phyloP scores from a whole-genome alignment of 2,888 invertebrate genomes.

The Julus scandinavius region DNA sequence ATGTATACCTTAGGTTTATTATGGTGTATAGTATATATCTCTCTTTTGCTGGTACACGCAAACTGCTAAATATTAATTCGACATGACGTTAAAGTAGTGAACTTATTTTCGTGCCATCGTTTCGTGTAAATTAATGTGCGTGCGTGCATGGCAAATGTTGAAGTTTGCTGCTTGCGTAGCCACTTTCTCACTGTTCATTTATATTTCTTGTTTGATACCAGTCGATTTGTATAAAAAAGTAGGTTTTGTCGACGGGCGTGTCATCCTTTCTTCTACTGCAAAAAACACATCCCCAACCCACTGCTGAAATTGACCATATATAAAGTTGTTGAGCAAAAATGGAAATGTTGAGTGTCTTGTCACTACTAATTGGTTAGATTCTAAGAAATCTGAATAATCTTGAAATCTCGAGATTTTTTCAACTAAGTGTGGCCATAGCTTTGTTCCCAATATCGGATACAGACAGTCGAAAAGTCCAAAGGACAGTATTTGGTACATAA shows the following conservation, averaged over 20 bases:
- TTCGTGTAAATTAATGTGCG: conserved; percentile 27
- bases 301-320: background rate
- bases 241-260: background rate
- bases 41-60: background rate
- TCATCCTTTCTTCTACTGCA: background rate
- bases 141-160: background rate
- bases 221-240: conserved; percentile 16
- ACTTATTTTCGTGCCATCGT: background rate
- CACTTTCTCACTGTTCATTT: background rate
- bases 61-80: background rate
- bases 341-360: too few relatives aligned
- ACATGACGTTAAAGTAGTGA: background rate
- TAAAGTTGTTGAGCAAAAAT: too few relatives aligned
- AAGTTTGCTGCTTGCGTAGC: background rate
- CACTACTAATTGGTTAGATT: too few relatives aligned
- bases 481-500: background rate
- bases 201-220: background rate
- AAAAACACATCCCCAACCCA: background rate
- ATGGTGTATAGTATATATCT: background rate
- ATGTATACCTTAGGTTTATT: background rate
- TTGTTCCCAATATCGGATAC: background rate
- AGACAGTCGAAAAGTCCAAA: background rate
- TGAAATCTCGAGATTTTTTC: background rate
- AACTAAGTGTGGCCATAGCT: background rate
- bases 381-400: too few relatives aligned